Evolutionary conservation across 2,113 vertebrate genomes (phyloP).

Genomic region (Pipa parva): DNA sequence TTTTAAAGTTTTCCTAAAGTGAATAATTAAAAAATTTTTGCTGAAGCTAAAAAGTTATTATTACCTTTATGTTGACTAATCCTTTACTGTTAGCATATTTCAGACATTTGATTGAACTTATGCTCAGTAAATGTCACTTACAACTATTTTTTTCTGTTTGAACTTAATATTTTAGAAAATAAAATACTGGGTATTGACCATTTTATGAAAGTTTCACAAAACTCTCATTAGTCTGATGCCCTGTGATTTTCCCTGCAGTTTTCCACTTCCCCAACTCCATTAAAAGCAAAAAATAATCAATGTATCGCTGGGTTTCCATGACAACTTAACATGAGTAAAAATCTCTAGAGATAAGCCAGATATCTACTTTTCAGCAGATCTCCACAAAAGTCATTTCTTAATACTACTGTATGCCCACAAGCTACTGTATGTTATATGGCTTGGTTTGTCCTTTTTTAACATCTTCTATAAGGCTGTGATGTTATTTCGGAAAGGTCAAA

Average conservation of each 20-base stretch:
- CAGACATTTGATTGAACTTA: not conserved
- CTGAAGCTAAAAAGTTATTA: too few species aligned
- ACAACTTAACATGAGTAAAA: conserved; percentile 4
- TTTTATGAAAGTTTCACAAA: conserved; percentile 18
- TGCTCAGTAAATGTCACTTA: too few species aligned
- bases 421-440: not conserved
- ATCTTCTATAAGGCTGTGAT: too few species aligned
- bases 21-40: too few species aligned
- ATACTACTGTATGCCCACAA: conserved; percentile 18
- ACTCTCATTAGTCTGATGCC: conserved; percentile 28
- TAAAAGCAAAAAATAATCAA: conserved; percentile 34
- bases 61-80: too few species aligned
- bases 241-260: conserved; percentile 34
- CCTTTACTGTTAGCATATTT: not conserved
- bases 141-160: too few species aligned
- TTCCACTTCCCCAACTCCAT: conserved; percentile 28
- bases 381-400: conserved; percentile 17
- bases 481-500: too few species aligned
- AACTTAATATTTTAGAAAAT: not conserved
- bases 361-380: conserved; percentile 1
- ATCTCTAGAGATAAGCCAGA: conserved; percentile 3
- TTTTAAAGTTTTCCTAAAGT: too few species aligned
- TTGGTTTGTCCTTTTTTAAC: too few species aligned
- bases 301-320: conserved; percentile 29
- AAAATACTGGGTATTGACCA: conserved; percentile 11